These are phyloP conservation scores for Allygus modestus DNA, from an alignment of 2,888 invertebrate genomes.

Conservation along the genomic window DNA sequence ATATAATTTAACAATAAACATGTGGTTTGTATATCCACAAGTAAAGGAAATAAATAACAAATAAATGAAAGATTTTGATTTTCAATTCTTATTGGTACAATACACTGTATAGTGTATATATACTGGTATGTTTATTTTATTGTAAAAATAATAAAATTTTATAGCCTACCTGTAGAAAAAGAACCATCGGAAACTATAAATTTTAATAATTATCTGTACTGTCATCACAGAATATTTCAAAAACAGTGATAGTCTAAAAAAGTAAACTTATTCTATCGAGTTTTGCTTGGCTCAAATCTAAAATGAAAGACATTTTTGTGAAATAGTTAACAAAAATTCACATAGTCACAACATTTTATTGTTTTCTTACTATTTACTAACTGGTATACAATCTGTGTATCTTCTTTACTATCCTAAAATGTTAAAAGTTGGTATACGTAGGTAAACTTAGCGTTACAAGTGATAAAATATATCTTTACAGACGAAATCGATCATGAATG, in stretches of 20 bases:
- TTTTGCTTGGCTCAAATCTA: conserved; percentile 39
- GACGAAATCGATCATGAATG: neutral
- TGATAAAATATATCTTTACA: conserved; percentile 17
- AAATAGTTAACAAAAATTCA: neutral
- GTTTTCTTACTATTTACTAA: conserved; percentile 1
- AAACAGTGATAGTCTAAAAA: conserved; percentile 7
- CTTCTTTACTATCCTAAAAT: neutral
- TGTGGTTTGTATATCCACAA: no score
- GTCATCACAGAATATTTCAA: conserved; percentile 34
- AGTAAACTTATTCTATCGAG: conserved; percentile 29
- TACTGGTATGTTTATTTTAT: no score
- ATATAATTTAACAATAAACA: no score
- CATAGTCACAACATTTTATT: neutral
- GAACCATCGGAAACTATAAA: neutral
- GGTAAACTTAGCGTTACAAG: conserved; percentile 14
- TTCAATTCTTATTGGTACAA: no score
- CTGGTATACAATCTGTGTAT: conserved; percentile 18
- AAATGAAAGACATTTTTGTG: conserved; percentile 32
- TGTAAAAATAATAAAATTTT: no score
- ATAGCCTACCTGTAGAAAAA: neutral
- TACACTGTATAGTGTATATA: no score
- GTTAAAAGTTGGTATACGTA: conserved; percentile 13
- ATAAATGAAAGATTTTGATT: no score
- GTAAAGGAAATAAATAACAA: no score
- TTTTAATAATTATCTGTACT: neutral